A percentile compares a stretch with the other conserved stretches of the same genome.
Evolutionary conservation across 2,113 vertebrate genomes (phyloP).

Genomic region (Meles meles): DNA sequence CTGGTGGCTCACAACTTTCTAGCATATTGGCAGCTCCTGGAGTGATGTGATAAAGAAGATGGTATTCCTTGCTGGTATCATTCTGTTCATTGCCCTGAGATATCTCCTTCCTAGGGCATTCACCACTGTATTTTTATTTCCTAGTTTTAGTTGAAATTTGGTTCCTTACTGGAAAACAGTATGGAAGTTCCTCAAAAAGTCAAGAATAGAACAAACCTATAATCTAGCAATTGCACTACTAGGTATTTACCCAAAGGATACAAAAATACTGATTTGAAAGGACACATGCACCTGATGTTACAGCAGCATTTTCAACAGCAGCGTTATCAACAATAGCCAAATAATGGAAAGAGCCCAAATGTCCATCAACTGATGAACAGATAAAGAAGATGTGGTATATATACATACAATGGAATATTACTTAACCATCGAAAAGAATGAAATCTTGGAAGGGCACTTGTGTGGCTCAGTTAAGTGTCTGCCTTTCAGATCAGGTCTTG

Average conservation of each 20-base stretch:
- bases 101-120: neutral
- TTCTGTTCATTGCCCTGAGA: neutral
- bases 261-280: neutral
- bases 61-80: neutral
- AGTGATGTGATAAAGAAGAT: neutral
- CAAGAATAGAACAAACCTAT: neutral
- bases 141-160: constrained; percentile 80
- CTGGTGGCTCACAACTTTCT: neutral
- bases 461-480: neutral
- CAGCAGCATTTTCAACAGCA: neutral
- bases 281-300: neutral
- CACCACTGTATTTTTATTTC: neutral
- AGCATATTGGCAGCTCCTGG: neutral
- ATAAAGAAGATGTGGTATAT: neutral
- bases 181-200: neutral
- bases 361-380: neutral
- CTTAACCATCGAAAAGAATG: neutral
- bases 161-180: constrained; percentile 43
- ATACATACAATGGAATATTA: neutral
- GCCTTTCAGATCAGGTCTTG: neutral
- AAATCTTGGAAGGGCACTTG: neutral
- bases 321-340: neutral
- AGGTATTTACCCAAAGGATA: neutral
- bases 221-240: neutral
- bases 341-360: neutral